Base-by-base conservation (phyloP, 2,888 invertebrate species). In the Trichogramma dendrolimi region DNA sequence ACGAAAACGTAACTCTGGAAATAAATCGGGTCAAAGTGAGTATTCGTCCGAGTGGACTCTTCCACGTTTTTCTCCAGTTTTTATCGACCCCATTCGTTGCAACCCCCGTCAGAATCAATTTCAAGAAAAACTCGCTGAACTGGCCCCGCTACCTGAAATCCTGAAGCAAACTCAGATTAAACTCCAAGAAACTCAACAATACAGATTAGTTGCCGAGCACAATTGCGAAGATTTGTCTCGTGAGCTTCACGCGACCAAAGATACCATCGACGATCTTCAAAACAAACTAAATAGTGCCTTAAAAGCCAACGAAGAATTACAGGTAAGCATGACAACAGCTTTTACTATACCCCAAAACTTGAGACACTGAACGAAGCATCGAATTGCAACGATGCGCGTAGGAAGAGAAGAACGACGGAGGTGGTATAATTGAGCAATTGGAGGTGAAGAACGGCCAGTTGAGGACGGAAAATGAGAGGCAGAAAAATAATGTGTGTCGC, bases 1-100 rank as follows among this genome's bases (percentile, higher is more conserved):
- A 86, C 67, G 88, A 89, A 70, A 88, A 89, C 73, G 87, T 89
- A 49, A 87, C 86, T 68, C 76, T 87, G 11, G 89, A 89, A 77
- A 87, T 89, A 62, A 86, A 87, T 69, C 80, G 85, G 66, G 87
- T 88, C 7, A 89, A 89, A 72, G 80, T 80, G 56, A 56, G 51
- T 5, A 7, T 38, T 8, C 53, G 40, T 49, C 27, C 5, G 5
- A 4, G 8, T 57, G 7, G 41, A 41, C 38, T 53, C n/a, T 55
- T 40, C 46, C 43, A 14, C 39, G 8, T 11, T 55, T 53, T 8
- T 11, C 14, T 60, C 14, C 6, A 4, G 40, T 43, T 40, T 40
- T 7, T 27, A 27, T 27, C 27, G 27, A 27, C 3, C 27, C 27
- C 27, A 27, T 27, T 27, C 27, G 27, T 27, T 27, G 27, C 27